Conservation (phyloP, 2,113 vertebrate species). For the Coracopsis vasa region DNA sequence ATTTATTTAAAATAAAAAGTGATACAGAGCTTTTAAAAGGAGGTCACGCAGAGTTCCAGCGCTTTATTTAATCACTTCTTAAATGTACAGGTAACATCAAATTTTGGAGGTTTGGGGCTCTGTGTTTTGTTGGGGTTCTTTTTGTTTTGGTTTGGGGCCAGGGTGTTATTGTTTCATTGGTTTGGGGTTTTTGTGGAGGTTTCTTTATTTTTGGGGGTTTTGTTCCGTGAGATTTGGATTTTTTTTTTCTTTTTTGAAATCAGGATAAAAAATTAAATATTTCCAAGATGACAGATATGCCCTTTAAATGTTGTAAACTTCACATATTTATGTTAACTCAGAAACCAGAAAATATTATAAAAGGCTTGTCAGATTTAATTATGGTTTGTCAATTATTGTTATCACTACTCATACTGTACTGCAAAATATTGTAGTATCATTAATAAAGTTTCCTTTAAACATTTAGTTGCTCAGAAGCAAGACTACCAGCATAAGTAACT, state of each 20-base stretch:
- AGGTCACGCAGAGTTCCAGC: background rate
- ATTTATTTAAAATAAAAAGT: background rate
- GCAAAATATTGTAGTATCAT: background rate
- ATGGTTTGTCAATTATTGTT: background rate
- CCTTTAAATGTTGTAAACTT: background rate
- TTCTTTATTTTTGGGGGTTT: background rate
- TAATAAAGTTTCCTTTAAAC: background rate
- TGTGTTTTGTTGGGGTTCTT: background rate
- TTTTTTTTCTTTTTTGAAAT: background rate
- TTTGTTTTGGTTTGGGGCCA: background rate
- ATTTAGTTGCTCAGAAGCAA: background rate
- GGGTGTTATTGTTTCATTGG: accelerated
- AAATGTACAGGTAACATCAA: background rate
- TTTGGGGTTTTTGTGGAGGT: background rate
- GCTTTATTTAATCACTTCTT: background rate
- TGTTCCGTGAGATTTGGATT: background rate
- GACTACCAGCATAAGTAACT: background rate
- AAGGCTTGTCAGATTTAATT: background rate
- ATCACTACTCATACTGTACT: background rate
- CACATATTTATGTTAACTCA: background rate
- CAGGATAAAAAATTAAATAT: background rate
- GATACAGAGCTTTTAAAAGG: background rate
- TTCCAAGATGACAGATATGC: background rate
- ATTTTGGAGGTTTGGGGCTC: background rate
- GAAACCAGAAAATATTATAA: background rate